Base-by-base conservation (phyloP, 1,140 invertebrate genomes). In the Brachionus calyciflorus region DNA sequence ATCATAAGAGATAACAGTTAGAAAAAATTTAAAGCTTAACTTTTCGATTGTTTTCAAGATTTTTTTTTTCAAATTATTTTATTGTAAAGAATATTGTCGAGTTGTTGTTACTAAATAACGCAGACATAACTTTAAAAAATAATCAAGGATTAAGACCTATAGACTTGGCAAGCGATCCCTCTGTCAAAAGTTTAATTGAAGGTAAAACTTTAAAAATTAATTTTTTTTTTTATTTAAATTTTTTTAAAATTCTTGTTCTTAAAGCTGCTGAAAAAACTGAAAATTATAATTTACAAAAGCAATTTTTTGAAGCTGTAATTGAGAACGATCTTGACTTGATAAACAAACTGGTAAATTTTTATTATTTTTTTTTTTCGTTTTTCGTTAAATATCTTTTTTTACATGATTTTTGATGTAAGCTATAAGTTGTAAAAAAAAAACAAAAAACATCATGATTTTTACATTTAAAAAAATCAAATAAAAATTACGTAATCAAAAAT, bases 201-300 rank as follows among this genome's bases (percentile, higher is more conserved):
- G 85, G 85, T 87, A 79, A 30, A 9, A 69, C 19, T 12, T 44
- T 28, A 24, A 10, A 48, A 69, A 30, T 17, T 6, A 46, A 21
- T 44, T 6, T 55, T 60, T 14, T 60, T 68, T 37, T 63, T 40
- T 63, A 21, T 76, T 28, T 30, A n/a, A 33, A 44, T 40, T 24
- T 24, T 28, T 33, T n/a, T 19, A 57, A 49, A 70, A 40, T 40
- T 14, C 40, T 77, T 70, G 73, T 79, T 44, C 68, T 79, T 79
- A 77, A 77, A 81, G 89, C 89, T 7, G 89, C 89, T 26, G 88
- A 89, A 79, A 80, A 84, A 28, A 86, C 87, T 41, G 89, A 89
- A 80, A 81, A 85, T 5, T 80, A 85, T 76, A 79, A 78, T 49
- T 77, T 79, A 28, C 88, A 90, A 79, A 83, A 87, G 14, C 80